Base-by-base conservation (phyloP, 2,888 invertebrate genomes). In the Polietes domitor region DNA sequence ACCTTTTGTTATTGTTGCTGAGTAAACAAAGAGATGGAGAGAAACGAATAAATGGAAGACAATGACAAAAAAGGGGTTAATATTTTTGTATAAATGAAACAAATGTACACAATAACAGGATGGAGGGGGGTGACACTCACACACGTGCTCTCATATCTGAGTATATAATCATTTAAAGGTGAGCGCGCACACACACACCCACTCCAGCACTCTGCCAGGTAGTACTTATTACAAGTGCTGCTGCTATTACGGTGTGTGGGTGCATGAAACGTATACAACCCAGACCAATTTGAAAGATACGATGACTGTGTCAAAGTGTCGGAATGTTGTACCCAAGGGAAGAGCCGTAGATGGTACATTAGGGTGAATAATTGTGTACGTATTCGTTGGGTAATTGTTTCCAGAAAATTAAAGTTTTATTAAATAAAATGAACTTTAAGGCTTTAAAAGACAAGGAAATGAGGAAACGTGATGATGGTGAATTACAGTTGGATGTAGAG, bases 41-140 rank as follows among this genome's bases (percentile, higher is more conserved):
- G 37, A 37, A 12, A 37, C 32, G 32, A 4, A 32, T 2, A 50
- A 50, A 50, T 4, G 50, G 9, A 32, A 32, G 15, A 12, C 32
- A 24, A n/a, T n/a, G n/a, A 28, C 47, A 78, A 72, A 32, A 65
- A 68, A 80, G 1, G 58, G 63, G 75, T 76, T 72, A 76, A 55
- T 72, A 72, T 80, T 76, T 65, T 76, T 65, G 71, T 65, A n/a
- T 53, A 71, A 68, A 28, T 72, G 72, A 72, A 72, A 19, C 43
- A 41, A 71, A 77, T 68, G 68, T 43, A 24, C 65, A 65, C 28
- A 37, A 37, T 37, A 9, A n/a, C n/a, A n/a, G 63, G 17, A 24
- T 24, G 24, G 21, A 47, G 26, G n/a, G n/a, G n/a, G 26, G 58
- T 26, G n/a, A 47, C 43, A 70, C 43, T 47, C 32, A 72, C 53